These are phyloP conservation scores for Calephelis nemesis DNA, from an alignment of 1,140 invertebrate species.

Conservation along the genomic window DNA sequence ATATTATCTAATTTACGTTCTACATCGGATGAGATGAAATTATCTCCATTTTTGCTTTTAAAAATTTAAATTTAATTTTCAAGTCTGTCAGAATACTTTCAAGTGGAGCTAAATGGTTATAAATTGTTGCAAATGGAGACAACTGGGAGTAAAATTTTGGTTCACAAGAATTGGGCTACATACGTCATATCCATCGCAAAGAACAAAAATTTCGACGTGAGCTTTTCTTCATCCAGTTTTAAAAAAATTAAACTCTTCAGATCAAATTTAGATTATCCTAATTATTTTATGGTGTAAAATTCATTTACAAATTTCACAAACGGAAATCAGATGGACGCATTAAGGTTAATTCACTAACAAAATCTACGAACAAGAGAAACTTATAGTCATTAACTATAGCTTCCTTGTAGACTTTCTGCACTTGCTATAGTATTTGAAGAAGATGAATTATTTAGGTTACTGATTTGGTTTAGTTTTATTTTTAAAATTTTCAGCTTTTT, in stretches of 20 bases:
- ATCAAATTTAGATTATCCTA: background rate
- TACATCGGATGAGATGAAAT: background rate
- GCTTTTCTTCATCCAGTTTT: background rate
- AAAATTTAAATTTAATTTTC: background rate
- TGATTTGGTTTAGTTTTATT: background rate
- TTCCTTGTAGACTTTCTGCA: background rate
- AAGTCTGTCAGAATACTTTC: background rate
- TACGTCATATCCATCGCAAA: background rate
- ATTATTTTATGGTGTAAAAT: background rate
- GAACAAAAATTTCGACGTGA: background rate
- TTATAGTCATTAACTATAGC: background rate
- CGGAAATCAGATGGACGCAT: conserved; percentile 8
- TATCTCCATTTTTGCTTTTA: background rate
- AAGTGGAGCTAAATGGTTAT: background rate
- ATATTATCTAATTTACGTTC: too few species aligned
- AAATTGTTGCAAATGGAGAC: conserved; percentile 17
- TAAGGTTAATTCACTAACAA: conserved; percentile 24
- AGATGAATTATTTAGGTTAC: background rate
- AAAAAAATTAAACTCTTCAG: background rate
- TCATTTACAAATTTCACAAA: background rate
- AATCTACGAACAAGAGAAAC: conserved; percentile 18
- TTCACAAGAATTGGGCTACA: background rate
- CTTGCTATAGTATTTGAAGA: background rate
- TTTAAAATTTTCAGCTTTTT: background rate
- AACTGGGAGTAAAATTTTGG: too few species aligned